Conservation (phyloP, 1,140 invertebrate genomes). For the Drosophila varians region DNA sequence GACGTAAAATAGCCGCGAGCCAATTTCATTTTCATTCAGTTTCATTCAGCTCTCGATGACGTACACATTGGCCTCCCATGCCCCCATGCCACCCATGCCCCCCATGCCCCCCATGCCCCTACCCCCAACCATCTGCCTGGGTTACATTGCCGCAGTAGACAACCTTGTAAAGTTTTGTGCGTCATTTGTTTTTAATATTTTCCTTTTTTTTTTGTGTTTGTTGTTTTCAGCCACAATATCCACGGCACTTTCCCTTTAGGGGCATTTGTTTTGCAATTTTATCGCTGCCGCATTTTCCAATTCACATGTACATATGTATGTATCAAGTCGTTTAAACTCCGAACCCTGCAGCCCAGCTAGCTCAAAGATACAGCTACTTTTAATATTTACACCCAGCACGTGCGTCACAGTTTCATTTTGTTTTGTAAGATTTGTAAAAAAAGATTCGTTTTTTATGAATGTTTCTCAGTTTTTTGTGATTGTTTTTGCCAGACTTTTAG, state of each 20-base stretch:
- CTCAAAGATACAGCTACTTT: slow-evolving; percentile 12
- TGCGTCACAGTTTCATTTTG: slow-evolving; percentile 35
- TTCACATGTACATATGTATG: no score
- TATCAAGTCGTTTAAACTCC: slow-evolving; percentile 40
- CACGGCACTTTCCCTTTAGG: slow-evolving; percentile 31
- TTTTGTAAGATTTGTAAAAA: slow-evolving; percentile 13
- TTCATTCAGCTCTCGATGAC: slow-evolving; percentile 60
- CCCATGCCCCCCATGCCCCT: background rate
- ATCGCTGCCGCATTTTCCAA: slow-evolving; percentile 45
- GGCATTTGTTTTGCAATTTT: slow-evolving; percentile 54
- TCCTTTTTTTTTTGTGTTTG: background rate
- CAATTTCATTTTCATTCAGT: slow-evolving; percentile 73
- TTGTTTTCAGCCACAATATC: slow-evolving; percentile 6
- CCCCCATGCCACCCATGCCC: background rate
- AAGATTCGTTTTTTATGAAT: background rate
- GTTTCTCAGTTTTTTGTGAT: slow-evolving; percentile 1
- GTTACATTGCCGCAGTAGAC: slow-evolving; percentile 56
- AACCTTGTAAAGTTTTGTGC: slow-evolving; percentile 74
- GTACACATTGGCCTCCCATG: slow-evolving; percentile 44
- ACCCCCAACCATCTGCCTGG: background rate
- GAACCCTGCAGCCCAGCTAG: slow-evolving; percentile 20
- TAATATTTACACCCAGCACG: slow-evolving; percentile 1
- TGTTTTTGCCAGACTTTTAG: background rate
- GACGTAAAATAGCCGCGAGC: slow-evolving; percentile 40
- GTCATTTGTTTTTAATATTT: slow-evolving; percentile 52